A percentile compares a stretch with the other conserved stretches of the same genome.
These are phyloP conservation scores for Thymelicus sylvestris DNA, from an alignment of 2,888 invertebrate genomes.

Conservation along the genomic window DNA sequence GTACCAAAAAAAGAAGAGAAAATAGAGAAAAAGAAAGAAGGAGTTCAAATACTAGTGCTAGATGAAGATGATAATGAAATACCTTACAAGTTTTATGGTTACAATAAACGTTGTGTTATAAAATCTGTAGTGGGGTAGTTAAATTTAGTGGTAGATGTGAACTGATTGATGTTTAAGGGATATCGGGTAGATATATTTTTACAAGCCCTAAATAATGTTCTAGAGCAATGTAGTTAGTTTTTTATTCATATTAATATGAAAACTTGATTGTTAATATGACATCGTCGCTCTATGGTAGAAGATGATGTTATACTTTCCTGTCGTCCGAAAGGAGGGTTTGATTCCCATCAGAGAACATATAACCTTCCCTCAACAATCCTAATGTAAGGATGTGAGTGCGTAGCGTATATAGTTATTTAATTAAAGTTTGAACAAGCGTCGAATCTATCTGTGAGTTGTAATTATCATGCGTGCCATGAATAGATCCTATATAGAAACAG, in stretches of 20 bases:
- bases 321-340: no score
- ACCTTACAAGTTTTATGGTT: slow-evolving; percentile 66
- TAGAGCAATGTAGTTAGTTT: no score
- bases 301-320: no score
- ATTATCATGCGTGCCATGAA: not conserved
- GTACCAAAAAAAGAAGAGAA: slow-evolving; percentile 48
- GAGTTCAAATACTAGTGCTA: slow-evolving; percentile 54
- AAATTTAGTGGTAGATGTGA: not conserved
- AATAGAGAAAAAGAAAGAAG: slow-evolving; percentile 49
- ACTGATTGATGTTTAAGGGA: not conserved
- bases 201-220: not conserved
- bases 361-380: no score
- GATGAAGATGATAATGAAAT: slow-evolving; percentile 61
- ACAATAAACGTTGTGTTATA: slow-evolving; percentile 27
- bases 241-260: no score
- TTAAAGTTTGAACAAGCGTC: no score
- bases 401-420: no score
- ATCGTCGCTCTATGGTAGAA: no score
- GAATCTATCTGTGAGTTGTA: not conserved
- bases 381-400: no score
- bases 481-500: not conserved
- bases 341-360: no score
- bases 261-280: no score
- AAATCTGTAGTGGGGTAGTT: not conserved
- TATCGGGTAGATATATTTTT: not conserved